These are phyloP conservation scores for Ophioninae sp. DNA, from an alignment of 2,888 invertebrate genomes.

Conservation along the genomic window DNA sequence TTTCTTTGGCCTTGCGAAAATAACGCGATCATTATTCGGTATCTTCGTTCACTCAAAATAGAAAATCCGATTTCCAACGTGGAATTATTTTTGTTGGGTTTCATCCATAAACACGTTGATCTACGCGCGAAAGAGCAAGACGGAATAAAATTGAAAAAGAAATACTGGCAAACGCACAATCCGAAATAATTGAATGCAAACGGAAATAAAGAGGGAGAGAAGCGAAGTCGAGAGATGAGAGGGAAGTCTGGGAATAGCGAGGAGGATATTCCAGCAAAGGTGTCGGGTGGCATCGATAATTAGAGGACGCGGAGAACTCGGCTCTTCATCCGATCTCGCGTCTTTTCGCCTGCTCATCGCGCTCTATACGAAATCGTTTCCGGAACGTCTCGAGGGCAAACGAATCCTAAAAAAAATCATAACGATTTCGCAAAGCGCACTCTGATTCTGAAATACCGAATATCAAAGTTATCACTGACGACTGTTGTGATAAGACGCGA, in stretches of 20 bases:
- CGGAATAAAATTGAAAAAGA: neutral
- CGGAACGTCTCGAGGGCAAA: neutral
- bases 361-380: neutral
- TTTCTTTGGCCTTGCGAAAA: no score
- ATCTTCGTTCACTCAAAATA: no score
- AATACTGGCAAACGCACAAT: no score
- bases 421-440: neutral
- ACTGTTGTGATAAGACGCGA: no score
- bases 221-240: neutral
- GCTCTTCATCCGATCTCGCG: conserved; percentile 23
- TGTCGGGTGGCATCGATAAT: conserved; percentile 29
- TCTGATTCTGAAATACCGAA: no score
- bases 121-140: neutral
- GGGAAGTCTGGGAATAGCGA: neutral
- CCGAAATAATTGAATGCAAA: neutral
- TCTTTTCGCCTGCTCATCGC: neutral
- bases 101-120: no score
- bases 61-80: no score
- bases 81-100: no score
- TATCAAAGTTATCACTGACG: no score
- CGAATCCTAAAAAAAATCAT: neutral
- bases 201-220: conserved; percentile 22
- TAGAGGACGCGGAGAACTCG: conserved; percentile 32
- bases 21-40: no score
- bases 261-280: no score